phyloP scores from a whole-genome alignment of 2,888 invertebrate species.

The Drosophila hamatofila region DNA sequence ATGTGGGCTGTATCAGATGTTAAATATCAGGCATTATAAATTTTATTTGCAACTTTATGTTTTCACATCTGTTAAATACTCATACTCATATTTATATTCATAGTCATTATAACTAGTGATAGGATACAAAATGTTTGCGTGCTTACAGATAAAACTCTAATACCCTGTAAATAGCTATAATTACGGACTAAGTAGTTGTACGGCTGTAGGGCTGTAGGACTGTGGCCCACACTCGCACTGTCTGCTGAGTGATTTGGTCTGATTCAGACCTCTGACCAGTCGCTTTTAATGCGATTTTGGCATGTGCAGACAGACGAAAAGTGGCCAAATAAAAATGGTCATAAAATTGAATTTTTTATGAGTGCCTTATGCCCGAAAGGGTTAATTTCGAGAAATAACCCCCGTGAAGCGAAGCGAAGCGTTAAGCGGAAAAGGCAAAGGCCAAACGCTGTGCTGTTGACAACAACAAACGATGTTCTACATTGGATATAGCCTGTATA shows the following conservation, averaged over 20 bases:
- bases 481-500: neutral
- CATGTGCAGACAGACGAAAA: slow-evolving; percentile 64
- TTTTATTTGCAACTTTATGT: neutral
- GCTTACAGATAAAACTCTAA: slow-evolving; percentile 7
- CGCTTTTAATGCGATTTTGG: slow-evolving; percentile 64
- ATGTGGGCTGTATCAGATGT: too few species aligned
- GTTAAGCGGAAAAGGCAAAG: slow-evolving; percentile 47
- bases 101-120: neutral
- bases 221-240: slow-evolving; percentile 4
- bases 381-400: slow-evolving; percentile 66
- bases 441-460: slow-evolving; percentile 57
- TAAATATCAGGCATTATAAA: too few species aligned
- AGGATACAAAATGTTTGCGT: slow-evolving; percentile 27
- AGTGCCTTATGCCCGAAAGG: slow-evolving; percentile 65
- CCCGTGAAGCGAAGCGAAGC: slow-evolving; percentile 56
- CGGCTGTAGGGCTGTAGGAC: too few species aligned
- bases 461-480: slow-evolving; percentile 36
- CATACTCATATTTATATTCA: neutral
- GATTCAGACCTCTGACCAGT: slow-evolving; percentile 48
- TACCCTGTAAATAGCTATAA: slow-evolving; percentile 35
- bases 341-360: slow-evolving; percentile 82
- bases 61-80: neutral
- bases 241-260: slow-evolving; percentile 43
- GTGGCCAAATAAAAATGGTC: slow-evolving; percentile 76
- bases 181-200: slow-evolving; percentile 36